Percentiles rank a stretch among this genome's conserved stretches.
These are phyloP conservation scores for Lasioglossum albipes DNA, from an alignment of 1,140 invertebrate species.

Conservation along the genomic window DNA sequence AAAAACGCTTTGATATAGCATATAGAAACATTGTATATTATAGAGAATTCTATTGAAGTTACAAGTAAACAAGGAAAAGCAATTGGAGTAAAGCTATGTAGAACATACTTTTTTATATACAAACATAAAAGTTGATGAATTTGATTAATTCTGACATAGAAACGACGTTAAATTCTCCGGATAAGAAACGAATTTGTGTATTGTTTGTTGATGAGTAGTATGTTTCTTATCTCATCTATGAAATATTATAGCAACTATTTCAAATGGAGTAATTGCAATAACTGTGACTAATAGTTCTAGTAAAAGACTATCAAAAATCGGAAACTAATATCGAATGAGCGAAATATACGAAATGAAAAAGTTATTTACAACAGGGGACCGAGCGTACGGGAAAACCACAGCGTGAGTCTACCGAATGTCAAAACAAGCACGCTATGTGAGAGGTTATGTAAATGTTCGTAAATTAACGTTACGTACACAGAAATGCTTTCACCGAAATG, in stretches of 20 bases:
- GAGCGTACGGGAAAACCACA: constrained; percentile 22
- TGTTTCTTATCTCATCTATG: constrained; percentile 32
- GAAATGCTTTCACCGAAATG: not conserved
- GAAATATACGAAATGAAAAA: constrained; percentile 5
- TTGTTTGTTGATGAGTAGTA: constrained; percentile 30
- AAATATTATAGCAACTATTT: constrained; percentile 17
- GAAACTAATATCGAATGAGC: not conserved
- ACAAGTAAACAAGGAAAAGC: not conserved
- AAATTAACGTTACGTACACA: not conserved
- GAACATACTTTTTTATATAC: not conserved
- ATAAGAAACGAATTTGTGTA: constrained; percentile 6
- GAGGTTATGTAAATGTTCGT: constrained; percentile 56
- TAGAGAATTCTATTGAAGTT: not conserved
- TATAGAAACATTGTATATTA: too few species aligned
- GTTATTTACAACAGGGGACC: constrained; percentile 12
- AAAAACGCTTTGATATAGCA: too few species aligned
- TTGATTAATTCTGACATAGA: not conserved
- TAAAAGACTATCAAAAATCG: not conserved
- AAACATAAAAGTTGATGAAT: not conserved
- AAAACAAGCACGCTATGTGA: constrained; percentile 57
- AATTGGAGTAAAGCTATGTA: not conserved
- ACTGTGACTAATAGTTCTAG: not conserved
- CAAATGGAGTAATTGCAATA: not conserved
- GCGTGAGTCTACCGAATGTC: constrained; percentile 52
- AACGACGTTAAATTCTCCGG: constrained; percentile 6